Conservation (phyloP, 2,888 invertebrate species). For the Limnephilus rhombicus region DNA sequence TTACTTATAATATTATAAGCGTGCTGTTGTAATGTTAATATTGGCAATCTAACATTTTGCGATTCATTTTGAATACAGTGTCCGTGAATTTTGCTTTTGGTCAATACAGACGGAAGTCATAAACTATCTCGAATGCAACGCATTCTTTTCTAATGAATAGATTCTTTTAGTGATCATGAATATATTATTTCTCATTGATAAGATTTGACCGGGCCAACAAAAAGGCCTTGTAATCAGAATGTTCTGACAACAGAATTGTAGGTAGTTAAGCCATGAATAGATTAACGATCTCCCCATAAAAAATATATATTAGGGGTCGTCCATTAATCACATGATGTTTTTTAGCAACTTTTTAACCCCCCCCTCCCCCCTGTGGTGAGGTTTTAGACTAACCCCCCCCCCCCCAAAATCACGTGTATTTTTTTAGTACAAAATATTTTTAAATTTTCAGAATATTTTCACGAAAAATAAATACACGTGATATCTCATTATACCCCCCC, state of each 20-base stretch:
- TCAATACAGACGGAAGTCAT: slow-evolving; percentile 11
- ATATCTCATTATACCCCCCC: no score
- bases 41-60: background rate
- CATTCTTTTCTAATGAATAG: background rate
- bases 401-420: no score
- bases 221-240: background rate
- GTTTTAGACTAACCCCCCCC: no score
- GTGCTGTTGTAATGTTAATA: background rate
- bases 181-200: slow-evolving; percentile 4
- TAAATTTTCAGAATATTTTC: no score
- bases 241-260: background rate
- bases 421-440: no score
- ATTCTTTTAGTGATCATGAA: slow-evolving; percentile 12
- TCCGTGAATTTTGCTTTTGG: background rate
- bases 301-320: background rate
- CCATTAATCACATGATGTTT: no score
- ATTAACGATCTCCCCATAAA: background rate
- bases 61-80: background rate
- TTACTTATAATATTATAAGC: background rate
- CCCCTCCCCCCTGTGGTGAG: no score
- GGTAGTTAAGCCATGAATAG: background rate
- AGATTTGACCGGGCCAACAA: background rate
- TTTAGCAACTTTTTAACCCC: no score
- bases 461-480: no score
- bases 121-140: background rate